Evolutionary conservation across 1,140 invertebrate genomes (phyloP).

Genomic region (Scylla paramamosain): DNA sequence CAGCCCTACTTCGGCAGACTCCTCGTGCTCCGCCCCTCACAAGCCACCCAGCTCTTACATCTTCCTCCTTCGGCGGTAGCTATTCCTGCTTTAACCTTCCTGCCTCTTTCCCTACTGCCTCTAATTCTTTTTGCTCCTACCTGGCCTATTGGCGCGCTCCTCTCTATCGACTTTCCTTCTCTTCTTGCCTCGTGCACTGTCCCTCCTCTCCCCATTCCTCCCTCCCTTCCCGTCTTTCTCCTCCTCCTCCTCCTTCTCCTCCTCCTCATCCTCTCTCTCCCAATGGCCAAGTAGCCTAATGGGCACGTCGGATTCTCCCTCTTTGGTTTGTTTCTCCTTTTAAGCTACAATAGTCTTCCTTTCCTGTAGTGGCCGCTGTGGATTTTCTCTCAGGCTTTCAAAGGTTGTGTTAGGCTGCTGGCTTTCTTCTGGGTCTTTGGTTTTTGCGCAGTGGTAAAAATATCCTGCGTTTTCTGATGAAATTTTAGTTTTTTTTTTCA

Average conservation of each 20-base stretch:
- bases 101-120: neutral
- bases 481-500: too few relatives aligned
- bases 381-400: neutral
- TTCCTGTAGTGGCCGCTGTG: neutral
- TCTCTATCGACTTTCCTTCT: neutral
- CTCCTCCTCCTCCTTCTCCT: too few relatives aligned
- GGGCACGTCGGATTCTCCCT: neutral
- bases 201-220: neutral
- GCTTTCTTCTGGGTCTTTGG: too few relatives aligned
- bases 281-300: neutral
- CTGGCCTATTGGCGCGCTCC: neutral
- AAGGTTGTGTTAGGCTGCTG: too few relatives aligned
- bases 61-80: neutral
- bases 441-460: too few relatives aligned
- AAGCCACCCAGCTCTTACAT: neutral
- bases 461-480: too few relatives aligned
- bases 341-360: neutral
- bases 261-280: neutral
- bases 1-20: neutral
- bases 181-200: neutral
- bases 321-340: conserved; percentile 2
- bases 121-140: neutral
- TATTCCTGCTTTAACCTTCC: neutral
- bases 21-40: neutral
- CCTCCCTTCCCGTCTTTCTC: neutral